Evolutionary conservation across 2,797 vertebrate species (phyloP).

Genomic region (Syndactyla subalaris): DNA sequence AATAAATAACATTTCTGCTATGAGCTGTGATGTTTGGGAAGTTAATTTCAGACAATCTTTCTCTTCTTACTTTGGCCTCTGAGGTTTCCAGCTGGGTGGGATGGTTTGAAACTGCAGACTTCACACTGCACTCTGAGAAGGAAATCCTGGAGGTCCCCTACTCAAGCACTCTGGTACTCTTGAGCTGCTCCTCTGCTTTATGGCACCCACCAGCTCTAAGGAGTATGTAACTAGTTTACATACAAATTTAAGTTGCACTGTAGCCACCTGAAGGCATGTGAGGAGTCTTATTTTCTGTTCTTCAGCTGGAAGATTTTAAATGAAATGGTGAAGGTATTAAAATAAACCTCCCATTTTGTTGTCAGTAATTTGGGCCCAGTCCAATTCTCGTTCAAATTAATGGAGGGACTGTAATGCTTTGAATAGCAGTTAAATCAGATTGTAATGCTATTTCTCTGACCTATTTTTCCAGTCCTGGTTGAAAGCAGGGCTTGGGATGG

Average conservation of each 20-base stretch:
- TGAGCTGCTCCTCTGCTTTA: background rate
- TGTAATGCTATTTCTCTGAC: background rate
- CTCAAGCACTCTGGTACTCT: background rate
- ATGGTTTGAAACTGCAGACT: background rate
- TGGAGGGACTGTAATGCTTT: background rate
- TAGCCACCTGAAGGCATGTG: background rate
- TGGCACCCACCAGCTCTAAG: background rate
- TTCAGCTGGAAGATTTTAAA: background rate
- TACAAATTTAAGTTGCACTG: background rate
- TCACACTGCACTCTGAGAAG: background rate
- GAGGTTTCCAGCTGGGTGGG: background rate
- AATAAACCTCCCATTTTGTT: background rate
- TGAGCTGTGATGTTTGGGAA: background rate
- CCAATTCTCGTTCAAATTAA: background rate
- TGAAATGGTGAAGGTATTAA: background rate
- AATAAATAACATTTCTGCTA: background rate
- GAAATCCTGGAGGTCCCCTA: background rate
- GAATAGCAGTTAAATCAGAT: background rate
- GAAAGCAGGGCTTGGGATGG: background rate
- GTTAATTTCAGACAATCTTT: background rate
- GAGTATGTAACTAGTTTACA: background rate
- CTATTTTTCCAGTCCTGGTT: background rate
- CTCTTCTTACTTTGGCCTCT: background rate
- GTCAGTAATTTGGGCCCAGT: background rate
- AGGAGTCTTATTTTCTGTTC: background rate